Percentiles rank a stretch among this genome's conserved stretches.
Evolutionary conservation across 2,113 vertebrate species (phyloP).

Genomic region (Bostrychus sinensis): DNA sequence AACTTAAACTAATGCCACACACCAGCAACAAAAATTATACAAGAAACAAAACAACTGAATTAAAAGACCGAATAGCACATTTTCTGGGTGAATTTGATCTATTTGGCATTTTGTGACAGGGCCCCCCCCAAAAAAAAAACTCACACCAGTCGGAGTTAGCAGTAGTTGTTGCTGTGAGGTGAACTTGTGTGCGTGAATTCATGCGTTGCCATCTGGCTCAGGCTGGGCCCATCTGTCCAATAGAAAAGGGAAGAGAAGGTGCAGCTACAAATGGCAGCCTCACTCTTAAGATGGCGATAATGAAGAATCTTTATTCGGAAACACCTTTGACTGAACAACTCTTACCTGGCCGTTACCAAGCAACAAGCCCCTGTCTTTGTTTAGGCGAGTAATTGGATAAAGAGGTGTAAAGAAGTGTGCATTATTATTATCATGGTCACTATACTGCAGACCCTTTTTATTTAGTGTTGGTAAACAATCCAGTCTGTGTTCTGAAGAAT

Average conservation of each 20-base stretch:
- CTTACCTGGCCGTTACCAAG: conserved; percentile 67
- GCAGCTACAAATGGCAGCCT: conserved; percentile 28
- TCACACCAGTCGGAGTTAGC: conserved; percentile 36
- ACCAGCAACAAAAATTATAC: no score
- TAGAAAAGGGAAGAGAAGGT: conserved; percentile 33
- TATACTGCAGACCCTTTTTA: no score
- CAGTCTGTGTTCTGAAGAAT: no score
- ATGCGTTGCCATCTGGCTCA: conserved; percentile 63
- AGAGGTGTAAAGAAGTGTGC: conserved; percentile 22
- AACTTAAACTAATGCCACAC: no score
- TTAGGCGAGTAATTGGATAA: conserved; percentile 52
- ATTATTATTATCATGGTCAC: background rate
- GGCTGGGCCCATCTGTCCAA: conserved; percentile 46
- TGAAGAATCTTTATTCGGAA: conserved; percentile 53
- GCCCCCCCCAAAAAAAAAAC: background rate
- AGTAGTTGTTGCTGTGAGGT: conserved; percentile 37
- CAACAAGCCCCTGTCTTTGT: conserved; percentile 55
- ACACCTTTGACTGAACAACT: conserved; percentile 46
- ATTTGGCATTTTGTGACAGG: background rate
- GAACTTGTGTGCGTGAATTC: conserved; percentile 58
- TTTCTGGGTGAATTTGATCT: background rate
- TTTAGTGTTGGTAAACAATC: no score
- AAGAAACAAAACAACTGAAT: background rate
- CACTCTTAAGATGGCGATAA: conserved; percentile 33
- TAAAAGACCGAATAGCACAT: no score